These are phyloP conservation scores for Lophius piscatorius DNA, from an alignment of 2,113 vertebrate species.

Conservation along the genomic window DNA sequence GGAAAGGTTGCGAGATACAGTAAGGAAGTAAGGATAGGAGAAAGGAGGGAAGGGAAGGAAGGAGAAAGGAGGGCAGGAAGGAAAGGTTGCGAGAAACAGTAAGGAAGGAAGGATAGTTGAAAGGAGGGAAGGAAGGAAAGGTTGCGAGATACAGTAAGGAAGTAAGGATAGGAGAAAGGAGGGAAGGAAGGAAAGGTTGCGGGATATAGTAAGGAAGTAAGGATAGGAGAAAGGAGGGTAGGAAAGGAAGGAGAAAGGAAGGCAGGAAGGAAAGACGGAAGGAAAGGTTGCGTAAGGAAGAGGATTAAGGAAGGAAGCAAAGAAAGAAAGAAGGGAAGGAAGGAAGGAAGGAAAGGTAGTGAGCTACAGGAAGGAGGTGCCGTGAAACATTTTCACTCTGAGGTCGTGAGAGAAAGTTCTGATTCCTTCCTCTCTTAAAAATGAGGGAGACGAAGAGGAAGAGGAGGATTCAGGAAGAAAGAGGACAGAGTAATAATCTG, in stretches of 20 bases:
- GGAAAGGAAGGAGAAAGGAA: neutral
- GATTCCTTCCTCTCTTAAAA: constrained; percentile 19
- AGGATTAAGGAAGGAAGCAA: too few species aligned
- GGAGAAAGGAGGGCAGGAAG: neutral
- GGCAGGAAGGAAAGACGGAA: too few species aligned
- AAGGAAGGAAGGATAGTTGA: neutral
- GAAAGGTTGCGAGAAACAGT: too few species aligned
- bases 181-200: neutral
- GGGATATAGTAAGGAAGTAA: neutral
- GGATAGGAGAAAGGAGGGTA: neutral
- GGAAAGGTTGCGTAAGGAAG: too few species aligned
- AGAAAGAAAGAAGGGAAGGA: neutral
- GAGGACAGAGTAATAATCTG: neutral
- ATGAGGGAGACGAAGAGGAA: constrained; percentile 7
- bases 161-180: neutral
- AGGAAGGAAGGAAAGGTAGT: neutral
- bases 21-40: neutral
- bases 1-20: neutral
- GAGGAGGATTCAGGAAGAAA: neutral
- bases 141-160: neutral
- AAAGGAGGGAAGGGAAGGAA: neutral
- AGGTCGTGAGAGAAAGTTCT: neutral
- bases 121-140: neutral
- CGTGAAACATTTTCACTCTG: constrained; percentile 1
- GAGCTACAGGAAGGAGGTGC: constrained; percentile 7